Conservation (phyloP, 2,888 invertebrate genomes). For the Heliothis peltigera region DNA sequence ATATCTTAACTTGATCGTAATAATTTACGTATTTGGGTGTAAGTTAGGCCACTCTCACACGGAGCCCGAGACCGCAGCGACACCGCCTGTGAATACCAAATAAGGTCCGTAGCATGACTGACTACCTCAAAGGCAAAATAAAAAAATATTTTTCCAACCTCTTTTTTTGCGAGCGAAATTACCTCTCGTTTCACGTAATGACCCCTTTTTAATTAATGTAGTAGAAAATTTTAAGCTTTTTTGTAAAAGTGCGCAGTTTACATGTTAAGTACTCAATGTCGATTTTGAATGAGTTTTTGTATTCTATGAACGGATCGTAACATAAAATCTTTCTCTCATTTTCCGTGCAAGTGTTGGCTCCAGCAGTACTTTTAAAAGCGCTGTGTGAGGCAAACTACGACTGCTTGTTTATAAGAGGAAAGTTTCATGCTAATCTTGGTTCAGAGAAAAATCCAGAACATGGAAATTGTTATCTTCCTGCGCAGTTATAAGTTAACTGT, state of each 20-base stretch:
- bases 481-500: conserved; percentile 31
- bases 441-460: conserved; percentile 37
- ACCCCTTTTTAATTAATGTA: conserved; percentile 58
- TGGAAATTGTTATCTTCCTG: conserved; percentile 40
- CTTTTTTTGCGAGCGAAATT: conserved; percentile 47
- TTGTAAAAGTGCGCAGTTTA: conserved; percentile 48
- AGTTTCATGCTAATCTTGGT: conserved; percentile 29
- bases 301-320: conserved; percentile 22
- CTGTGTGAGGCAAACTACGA: conserved; percentile 14
- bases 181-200: conserved; percentile 52
- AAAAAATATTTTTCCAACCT: conserved; percentile 24
- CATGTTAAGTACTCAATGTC: conserved; percentile 38
- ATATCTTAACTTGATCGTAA: conserved; percentile 41
- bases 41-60: conserved; percentile 51
- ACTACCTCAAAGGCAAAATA: conserved; percentile 40
- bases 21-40: conserved; percentile 45
- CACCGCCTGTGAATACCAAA: conserved; percentile 56
- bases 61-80: conserved; percentile 43
- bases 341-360: conserved; percentile 27
- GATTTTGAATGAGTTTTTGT: conserved; percentile 34
- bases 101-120: conserved; percentile 41
- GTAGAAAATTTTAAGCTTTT: conserved; percentile 43
- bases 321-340: conserved; percentile 19
- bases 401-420: conserved; percentile 14
- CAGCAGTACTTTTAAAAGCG: conserved; percentile 12